Evolutionary conservation across 2,888 invertebrate species (phyloP), one percentile per base, ranked within the genome.

Genomic region (Graphium colonna): DNA sequence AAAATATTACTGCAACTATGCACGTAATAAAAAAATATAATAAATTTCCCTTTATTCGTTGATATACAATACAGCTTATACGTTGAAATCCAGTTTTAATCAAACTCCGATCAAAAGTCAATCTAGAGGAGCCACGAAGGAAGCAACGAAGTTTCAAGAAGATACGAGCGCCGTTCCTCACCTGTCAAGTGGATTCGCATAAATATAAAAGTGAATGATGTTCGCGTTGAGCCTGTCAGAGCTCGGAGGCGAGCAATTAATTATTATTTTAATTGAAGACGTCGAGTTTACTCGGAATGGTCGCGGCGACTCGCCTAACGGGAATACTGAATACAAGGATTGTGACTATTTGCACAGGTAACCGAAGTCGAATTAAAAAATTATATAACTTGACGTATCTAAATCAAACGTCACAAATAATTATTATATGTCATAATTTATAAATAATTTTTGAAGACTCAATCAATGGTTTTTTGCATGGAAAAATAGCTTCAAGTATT

Each of bases 181-280:
- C 76, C 78, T 79, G 84, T 80, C 86, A 78, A 72, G 73, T 61
- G 71, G 68, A 79, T 80, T 79, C 81, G 77, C 83, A 82, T 84
- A 83, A 82, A 84, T 81, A 84, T 79, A 79, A 80, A 82, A 82
- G 78, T 84, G 82, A 86, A 79, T 81, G 81, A 87, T 85, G 81
- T 70, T 73, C 75, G 58, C 76, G 69, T 74, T 74, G 74, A 74
- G 70, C 69, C 79, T 77, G 85, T 81, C 86, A 80, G 80, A 71
- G 69, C 72, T 74, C 70, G 62, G 74, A 73, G 72, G 74, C 69
- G 65, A 77, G 79, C 80, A 82, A 88, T 88, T 86, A 86, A 87
- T 87, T 82, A 83, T 73, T 75, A 77, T 79, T 85, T 86, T 88
- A 82, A 84, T 82, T 82, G 79, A 77, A 78, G 69, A 72, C 72